Percentiles rank a stretch among this genome's conserved stretches.
Conservation (phyloP, 2,888 invertebrate species). For the Apamea sordens region DNA sequence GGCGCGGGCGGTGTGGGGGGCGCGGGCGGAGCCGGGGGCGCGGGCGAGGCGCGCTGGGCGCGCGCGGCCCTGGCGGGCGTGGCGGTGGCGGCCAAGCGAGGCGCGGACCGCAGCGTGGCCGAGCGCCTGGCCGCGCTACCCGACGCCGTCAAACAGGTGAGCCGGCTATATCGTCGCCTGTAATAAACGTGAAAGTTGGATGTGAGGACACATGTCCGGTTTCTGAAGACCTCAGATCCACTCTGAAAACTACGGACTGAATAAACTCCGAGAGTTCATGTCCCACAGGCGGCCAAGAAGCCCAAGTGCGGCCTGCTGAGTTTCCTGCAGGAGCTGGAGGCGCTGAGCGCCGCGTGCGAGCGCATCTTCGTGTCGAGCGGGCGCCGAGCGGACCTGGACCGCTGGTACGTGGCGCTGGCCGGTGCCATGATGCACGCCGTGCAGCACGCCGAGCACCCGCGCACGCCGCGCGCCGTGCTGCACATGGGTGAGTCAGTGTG, state of each 20-base stretch:
- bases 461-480: conserved; percentile 93
- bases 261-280: not conserved
- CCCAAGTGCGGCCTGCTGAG: conserved; percentile 97
- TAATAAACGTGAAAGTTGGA: not conserved
- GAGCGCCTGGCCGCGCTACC: conserved; percentile 92
- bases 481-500: conserved; percentile 64
- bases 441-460: conserved; percentile 86
- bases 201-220: not conserved
- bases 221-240: not conserved
- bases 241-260: not conserved
- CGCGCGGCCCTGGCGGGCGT: conserved; percentile 81
- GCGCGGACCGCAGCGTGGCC: conserved; percentile 97
- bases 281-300: conserved; percentile 89
- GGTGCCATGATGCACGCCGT: conserved; percentile 94
- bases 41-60: conserved; percentile 79
- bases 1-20: conserved; percentile 96
- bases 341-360: conserved; percentile 93
- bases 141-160: conserved; percentile 90
- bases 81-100: conserved; percentile 84
- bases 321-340: conserved; percentile 97
- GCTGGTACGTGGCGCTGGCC: conserved; percentile 96
- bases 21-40: conserved; percentile 91
- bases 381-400: conserved; percentile 93
- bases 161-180: not conserved
- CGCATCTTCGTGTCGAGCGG: conserved; percentile 94